Percentiles rank a stretch among this genome's conserved stretches.
phyloP scores from a whole-genome alignment of 2,113 vertebrate species.

The Canis aureus region DNA sequence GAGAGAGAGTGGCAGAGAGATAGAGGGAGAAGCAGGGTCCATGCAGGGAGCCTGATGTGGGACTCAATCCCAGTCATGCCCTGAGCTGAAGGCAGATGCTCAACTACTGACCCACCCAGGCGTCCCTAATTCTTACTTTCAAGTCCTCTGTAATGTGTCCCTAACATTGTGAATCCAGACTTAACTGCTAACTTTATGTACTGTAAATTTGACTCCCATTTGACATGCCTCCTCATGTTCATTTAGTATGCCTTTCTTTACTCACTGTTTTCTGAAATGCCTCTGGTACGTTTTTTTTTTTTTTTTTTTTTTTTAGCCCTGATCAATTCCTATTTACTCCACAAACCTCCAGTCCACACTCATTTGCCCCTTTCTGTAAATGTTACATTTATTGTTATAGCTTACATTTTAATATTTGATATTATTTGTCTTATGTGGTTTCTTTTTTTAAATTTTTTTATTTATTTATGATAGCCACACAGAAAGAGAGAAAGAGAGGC shows the following conservation, averaged over 20 bases:
- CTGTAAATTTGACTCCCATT: neutral
- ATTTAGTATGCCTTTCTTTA: neutral
- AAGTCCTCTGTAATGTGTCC: neutral
- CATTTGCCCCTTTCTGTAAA: neutral
- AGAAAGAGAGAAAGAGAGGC: no score
- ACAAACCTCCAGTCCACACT: neutral
- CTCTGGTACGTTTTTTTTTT: neutral
- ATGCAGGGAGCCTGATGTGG: no score
- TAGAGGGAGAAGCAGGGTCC: no score
- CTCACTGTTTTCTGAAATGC: neutral
- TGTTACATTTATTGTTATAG: neutral
- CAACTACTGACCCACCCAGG: no score
- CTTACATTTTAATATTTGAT: neutral
- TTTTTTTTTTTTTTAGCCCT: neutral
- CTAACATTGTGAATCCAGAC: neutral
- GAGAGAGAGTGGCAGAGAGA: no score
- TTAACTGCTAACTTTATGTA: neutral
- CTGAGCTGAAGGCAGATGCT: no score
- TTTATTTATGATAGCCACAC: no score
- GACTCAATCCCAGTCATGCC: no score
- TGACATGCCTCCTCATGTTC: neutral
- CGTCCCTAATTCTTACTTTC: neutral
- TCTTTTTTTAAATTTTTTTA: neutral
- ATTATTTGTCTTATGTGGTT: neutral
- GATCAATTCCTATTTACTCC: conserved; percentile 2